Evolutionary conservation across 2,797 vertebrate genomes (phyloP), one percentile per base, ranked within the genome.

Genomic region (Cygnus olor): DNA sequence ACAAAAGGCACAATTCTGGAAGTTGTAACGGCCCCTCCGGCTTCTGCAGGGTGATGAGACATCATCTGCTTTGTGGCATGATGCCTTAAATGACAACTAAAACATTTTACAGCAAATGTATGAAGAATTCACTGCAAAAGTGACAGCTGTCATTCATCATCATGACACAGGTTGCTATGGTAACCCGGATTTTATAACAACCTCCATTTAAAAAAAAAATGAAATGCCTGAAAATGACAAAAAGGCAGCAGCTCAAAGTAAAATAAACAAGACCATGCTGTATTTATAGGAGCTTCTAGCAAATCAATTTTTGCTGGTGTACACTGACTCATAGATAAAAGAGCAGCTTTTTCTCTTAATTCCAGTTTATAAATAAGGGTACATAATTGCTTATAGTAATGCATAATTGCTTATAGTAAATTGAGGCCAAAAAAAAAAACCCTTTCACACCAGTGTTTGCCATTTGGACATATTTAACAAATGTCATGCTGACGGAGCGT

Each of bases 1-100:
- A 88, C 54, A 93, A 68, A 89, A 73, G 32, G 42, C 19, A 34
- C 22, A 91, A 14, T 58, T 96, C 87, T 76, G 72, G 84, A 81
- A 64, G 71, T 13, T 47, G 11, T 25, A 81, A 63, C 11, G 54
- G 57, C 16, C 30, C 14, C 51, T 84, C 34, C n/a, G 88, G 76
- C 63, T 92, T 77, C 66, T 56, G 61, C n/a, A 88, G 47, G 54
- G 61, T 4, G 0, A 54, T 6, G 14, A 80, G 58, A 66, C 10
- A 14, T 68, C 71, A 66, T 16, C 56, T 72, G 58, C 72, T 78
- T 56, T 30, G 42, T 34, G 44, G 56, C 18, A 93, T 0, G 0
- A 56, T 17, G 66, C 40, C 77, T 70, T 70, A 45, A 85, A 74
- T 53, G 53, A 65, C 57, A 85, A 47, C 36, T 11, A 44, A 47